Evolutionary conservation across 2,113 vertebrate species (phyloP).

Genomic region (Megatriorchis doriae): DNA sequence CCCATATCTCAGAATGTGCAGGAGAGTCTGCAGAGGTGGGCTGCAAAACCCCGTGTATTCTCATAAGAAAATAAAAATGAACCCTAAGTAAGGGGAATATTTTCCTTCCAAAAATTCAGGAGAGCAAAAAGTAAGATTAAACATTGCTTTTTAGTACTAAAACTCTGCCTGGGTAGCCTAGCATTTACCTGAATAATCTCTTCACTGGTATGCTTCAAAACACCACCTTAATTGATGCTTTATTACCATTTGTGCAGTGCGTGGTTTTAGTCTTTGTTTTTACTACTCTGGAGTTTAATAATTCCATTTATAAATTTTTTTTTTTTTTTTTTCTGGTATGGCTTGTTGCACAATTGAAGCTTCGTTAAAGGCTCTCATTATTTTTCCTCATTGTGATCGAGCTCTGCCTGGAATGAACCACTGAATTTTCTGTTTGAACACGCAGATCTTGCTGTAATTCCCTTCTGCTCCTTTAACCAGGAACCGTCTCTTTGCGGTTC

Average conservation of each 20-base stretch:
- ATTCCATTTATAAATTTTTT: not conserved
- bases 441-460: not conserved
- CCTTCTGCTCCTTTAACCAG: not conserved
- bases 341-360: conserved; percentile 9
- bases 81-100: not conserved
- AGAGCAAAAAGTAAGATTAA: not conserved
- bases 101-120: not conserved
- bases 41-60: rapidly evolving
- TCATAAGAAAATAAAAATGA: not conserved
- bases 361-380: not conserved
- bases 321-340: not conserved
- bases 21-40: not conserved
- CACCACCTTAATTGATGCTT: not conserved
- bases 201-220: not conserved
- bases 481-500: not conserved
- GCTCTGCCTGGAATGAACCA: not conserved
- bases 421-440: not conserved
- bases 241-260: not conserved
- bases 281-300: not conserved
- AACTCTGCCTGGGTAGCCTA: not conserved
- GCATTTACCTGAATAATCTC: not conserved
- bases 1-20: rapidly evolving
- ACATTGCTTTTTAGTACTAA: not conserved
- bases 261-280: not conserved
- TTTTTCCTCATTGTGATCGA: not conserved